phyloP scores from a whole-genome alignment of 1,140 invertebrate genomes.

The Trachymyrmex cornetzi region DNA sequence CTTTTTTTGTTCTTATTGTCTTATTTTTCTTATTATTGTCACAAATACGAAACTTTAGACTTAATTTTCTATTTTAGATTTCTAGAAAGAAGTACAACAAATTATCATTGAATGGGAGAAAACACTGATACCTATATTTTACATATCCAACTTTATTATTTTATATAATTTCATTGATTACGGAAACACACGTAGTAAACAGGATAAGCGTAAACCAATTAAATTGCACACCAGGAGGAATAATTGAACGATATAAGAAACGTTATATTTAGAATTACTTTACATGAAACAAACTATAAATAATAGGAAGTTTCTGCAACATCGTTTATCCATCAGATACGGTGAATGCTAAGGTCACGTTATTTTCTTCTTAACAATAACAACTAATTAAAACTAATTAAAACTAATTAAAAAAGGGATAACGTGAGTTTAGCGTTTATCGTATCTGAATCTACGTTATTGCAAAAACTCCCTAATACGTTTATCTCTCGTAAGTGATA shows the following conservation, averaged over 20 bases:
- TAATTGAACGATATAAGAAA: slow-evolving; percentile 16
- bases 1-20: background rate
- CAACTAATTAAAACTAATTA: no score
- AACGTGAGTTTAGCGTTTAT: no score
- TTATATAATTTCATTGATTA: slow-evolving; percentile 21
- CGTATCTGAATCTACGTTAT: no score
- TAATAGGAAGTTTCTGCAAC: no score
- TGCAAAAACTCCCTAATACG: background rate
- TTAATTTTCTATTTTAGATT: slow-evolving; percentile 1
- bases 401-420: no score
- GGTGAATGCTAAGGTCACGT: no score
- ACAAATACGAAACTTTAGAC: background rate
- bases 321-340: no score
- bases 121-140: background rate
- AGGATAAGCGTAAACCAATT: background rate
- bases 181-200: background rate
- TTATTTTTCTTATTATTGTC: background rate
- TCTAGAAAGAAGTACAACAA: background rate
- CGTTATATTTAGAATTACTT: slow-evolving; percentile 16
- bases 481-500: background rate
- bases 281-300: background rate
- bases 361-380: no score
- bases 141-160: background rate
- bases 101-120: slow-evolving; percentile 13
- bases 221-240: background rate